Percentiles rank a stretch among this genome's conserved stretches.
These are phyloP conservation scores for Drosophila austrosaltans DNA, from an alignment of 2,888 invertebrate genomes.

Conservation along the genomic window DNA sequence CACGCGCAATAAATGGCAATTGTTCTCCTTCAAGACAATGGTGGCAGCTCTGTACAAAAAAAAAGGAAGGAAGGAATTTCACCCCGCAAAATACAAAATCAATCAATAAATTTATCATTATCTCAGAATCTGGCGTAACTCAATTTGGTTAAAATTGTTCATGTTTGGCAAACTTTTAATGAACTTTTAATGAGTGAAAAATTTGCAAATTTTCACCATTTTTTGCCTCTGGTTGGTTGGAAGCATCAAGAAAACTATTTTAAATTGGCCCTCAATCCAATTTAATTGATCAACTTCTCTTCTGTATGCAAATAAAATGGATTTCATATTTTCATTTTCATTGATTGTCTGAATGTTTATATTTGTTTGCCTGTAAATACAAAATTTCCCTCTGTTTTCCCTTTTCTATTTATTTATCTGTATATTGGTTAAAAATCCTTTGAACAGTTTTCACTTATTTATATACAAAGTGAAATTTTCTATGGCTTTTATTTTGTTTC, in stretches of 20 bases:
- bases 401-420: neutral
- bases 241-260: neutral
- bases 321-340: neutral
- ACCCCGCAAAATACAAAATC: neutral
- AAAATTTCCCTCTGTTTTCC: neutral
- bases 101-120: conserved; percentile 8
- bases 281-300: conserved; percentile 1
- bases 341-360: neutral
- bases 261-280: neutral
- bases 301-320: neutral
- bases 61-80: neutral
- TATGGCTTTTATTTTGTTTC: conserved; percentile 53
- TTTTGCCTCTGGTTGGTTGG: neutral
- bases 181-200: conserved; percentile 13
- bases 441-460: neutral
- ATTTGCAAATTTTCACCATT: conserved; percentile 1
- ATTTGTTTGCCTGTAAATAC: neutral
- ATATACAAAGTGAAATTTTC: neutral
- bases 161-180: conserved; percentile 3
- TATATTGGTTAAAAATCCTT: conserved; percentile 15
- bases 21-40: conserved; percentile 91
- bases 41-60: conserved; percentile 88
- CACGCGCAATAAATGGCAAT: conserved; percentile 92
- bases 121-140: neutral
- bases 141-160: neutral